Evolutionary conservation across 1,140 invertebrate genomes (phyloP).

Genomic region (Platorchestia sp.): DNA sequence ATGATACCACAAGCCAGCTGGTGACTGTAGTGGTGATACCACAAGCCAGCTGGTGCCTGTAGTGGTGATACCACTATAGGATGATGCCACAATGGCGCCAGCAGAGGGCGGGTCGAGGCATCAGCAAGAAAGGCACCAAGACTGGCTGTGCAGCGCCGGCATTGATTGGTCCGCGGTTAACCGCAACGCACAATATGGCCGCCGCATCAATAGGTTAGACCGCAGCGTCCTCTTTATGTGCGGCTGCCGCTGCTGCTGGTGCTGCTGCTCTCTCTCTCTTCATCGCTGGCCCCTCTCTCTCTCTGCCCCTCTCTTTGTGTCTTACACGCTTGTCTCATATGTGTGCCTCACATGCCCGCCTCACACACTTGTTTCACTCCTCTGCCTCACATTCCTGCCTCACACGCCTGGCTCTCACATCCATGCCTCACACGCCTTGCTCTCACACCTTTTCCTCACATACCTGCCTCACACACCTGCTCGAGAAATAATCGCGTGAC

Average conservation of each 20-base stretch:
- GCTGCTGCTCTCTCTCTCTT: not conserved
- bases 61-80: not conserved
- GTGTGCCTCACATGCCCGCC: not conserved
- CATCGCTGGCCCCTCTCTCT: not conserved
- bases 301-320: not conserved
- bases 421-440: not conserved
- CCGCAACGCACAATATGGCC: not conserved
- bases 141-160: not conserved
- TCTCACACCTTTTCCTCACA: not conserved
- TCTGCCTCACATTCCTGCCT: not conserved
- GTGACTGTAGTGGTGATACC: not conserved
- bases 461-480: not conserved
- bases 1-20: not conserved
- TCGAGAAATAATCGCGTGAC: not conserved
- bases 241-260: not conserved
- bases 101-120: not conserved
- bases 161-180: constrained; percentile 6
- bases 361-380: not conserved
- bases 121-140: not conserved
- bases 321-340: not conserved
- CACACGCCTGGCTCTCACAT: not conserved
- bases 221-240: not conserved
- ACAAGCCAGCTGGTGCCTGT: not conserved
- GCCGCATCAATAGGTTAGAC: not conserved
- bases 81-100: not conserved